Evolutionary conservation across 1,140 invertebrate species (phyloP).

Genomic region (Hylaeus anthracinus): DNA sequence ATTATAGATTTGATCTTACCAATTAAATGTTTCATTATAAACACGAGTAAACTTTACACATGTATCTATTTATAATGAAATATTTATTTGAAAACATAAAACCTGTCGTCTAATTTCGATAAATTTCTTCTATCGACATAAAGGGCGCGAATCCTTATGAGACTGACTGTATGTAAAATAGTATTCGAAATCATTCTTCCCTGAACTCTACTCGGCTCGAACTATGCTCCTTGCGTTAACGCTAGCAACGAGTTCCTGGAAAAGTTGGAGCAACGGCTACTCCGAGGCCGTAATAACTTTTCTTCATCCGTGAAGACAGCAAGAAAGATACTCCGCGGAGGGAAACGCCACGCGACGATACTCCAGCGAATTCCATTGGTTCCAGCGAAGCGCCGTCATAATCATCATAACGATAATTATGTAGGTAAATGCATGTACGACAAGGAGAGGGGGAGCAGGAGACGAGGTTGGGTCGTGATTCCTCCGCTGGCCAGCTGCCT

Average conservation of each 20-base stretch:
- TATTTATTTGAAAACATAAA: too few relatives aligned
- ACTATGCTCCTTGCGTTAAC: neutral
- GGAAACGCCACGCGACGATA: slow-evolving; percentile 59
- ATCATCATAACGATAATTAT: slow-evolving; percentile 79
- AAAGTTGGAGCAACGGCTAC: neutral
- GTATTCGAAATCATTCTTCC: too few relatives aligned
- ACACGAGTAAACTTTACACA: too few relatives aligned
- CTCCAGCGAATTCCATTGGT: slow-evolving; percentile 55
- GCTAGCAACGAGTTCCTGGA: slow-evolving; percentile 23
- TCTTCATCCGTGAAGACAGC: neutral
- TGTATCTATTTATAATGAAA: too few relatives aligned
- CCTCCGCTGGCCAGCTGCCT: slow-evolving; percentile 76
- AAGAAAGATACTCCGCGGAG: neutral
- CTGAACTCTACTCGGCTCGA: too few relatives aligned
- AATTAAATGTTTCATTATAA: too few relatives aligned
- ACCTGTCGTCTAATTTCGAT: too few relatives aligned
- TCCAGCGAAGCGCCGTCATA: slow-evolving; percentile 67
- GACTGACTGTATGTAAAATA: too few relatives aligned
- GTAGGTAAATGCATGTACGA: slow-evolving; percentile 75
- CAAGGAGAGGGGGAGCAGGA: slow-evolving; percentile 6
- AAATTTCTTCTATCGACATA: too few relatives aligned
- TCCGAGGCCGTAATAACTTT: slow-evolving; percentile 39
- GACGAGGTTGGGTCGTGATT: slow-evolving; percentile 55
- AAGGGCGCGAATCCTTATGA: too few relatives aligned
- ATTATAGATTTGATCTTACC: too few relatives aligned